A percentile compares a stretch with the other conserved stretches of the same genome.
Evolutionary conservation across 2,113 vertebrate genomes (phyloP).

Genomic region (Amazona guildingii): DNA sequence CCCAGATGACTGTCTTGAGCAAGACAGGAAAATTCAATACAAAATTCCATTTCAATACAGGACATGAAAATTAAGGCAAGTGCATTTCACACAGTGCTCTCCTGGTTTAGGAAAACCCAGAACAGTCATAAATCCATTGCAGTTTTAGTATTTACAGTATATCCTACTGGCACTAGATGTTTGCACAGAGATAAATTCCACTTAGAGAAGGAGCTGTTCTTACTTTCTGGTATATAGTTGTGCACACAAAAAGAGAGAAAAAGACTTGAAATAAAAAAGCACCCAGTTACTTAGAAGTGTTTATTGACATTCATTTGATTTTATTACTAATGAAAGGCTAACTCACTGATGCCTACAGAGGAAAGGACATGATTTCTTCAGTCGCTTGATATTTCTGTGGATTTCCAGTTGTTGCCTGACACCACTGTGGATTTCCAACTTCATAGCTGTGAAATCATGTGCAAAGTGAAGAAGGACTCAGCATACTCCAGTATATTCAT

Average conservation of each 20-base stretch:
- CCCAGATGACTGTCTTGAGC: background rate
- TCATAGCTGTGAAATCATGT: too few relatives aligned
- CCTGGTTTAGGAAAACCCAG: background rate
- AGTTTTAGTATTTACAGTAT: background rate
- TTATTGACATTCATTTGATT: background rate
- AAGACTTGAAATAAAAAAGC: background rate
- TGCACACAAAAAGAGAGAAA: background rate
- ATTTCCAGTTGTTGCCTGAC: background rate
- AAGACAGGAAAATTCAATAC: background rate
- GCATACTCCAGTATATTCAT: too few relatives aligned
- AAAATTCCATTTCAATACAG: background rate
- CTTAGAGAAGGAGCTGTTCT: background rate
- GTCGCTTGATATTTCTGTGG: accelerated
- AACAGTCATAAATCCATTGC: background rate
- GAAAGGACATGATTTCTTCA: background rate
- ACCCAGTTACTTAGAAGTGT: background rate
- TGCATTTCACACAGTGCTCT: background rate
- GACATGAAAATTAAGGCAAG: background rate
- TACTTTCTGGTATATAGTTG: background rate
- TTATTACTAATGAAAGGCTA: background rate
- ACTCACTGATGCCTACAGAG: background rate
- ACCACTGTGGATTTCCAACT: background rate
- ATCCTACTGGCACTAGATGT: background rate
- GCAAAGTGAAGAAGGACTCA: background rate
- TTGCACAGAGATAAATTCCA: background rate